Percentiles rank a stretch among this genome's conserved stretches.
Evolutionary conservation across 2,797 vertebrate genomes (phyloP).

Genomic region (Karalla daura): DNA sequence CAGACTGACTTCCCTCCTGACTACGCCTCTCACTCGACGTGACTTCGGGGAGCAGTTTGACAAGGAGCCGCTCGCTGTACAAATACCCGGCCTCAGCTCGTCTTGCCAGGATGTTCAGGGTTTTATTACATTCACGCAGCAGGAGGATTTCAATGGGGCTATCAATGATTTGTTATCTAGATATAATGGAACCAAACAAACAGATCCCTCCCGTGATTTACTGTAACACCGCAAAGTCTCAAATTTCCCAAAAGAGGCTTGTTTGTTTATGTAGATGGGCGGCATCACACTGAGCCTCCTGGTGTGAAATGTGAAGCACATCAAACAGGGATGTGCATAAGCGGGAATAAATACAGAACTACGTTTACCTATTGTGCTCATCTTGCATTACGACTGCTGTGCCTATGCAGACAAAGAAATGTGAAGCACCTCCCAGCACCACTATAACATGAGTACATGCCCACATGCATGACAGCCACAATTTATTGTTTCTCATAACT

Average conservation of each 20-base stretch:
- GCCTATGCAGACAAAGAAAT: constrained; percentile 3
- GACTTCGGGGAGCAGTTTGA: constrained; percentile 55
- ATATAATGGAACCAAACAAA: constrained; percentile 55
- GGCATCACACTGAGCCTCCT: constrained; percentile 6
- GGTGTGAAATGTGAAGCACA: constrained; percentile 24
- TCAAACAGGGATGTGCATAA: background rate
- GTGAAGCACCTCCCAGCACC: background rate
- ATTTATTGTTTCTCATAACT: constrained; percentile 12
- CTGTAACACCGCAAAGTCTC: constrained; percentile 35
- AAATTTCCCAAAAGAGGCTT: constrained; percentile 19
- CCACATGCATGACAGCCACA: background rate
- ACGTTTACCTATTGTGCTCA: background rate
- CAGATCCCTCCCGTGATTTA: constrained; percentile 26
- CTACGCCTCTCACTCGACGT: constrained; percentile 5
- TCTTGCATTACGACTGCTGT: background rate
- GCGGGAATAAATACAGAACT: background rate
- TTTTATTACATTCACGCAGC: constrained; percentile 57
- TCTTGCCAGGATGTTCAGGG: constrained; percentile 46
- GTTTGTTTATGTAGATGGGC: constrained; percentile 24
- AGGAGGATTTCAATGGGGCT: constrained; percentile 34
- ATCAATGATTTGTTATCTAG: constrained; percentile 50
- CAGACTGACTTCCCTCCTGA: constrained; percentile 25
- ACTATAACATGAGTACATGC: constrained; percentile 26
- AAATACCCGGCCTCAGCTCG: constrained; percentile 55
- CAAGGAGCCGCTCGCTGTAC: constrained; percentile 38